These are phyloP conservation scores for Metopia argyrocephala DNA, from an alignment of 2,888 invertebrate species.

Conservation along the genomic window DNA sequence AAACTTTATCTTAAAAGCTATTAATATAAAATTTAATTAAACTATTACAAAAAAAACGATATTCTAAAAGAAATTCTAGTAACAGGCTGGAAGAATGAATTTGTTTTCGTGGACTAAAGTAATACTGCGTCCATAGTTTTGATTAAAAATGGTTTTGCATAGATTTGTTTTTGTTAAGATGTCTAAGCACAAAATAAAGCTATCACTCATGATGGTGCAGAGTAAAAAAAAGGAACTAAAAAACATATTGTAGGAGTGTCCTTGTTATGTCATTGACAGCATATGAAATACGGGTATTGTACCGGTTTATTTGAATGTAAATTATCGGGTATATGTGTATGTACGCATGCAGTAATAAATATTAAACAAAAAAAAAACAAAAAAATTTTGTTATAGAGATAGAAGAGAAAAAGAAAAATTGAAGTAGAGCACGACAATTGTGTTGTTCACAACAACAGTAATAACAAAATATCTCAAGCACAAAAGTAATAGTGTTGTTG, in stretches of 20 bases:
- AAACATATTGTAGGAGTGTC: constrained; percentile 49
- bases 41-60: no score
- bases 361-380: constrained; percentile 29
- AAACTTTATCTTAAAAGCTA: no score
- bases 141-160: no score
- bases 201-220: no score
- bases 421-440: background rate
- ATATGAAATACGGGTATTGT: constrained; percentile 45
- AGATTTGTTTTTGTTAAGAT: no score
- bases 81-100: no score
- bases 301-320: constrained; percentile 7
- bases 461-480: background rate
- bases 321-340: background rate
- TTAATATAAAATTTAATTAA: no score
- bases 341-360: background rate
- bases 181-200: no score
- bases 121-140: no score
- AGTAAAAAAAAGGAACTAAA: no score
- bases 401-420: background rate
- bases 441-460: background rate
- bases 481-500: background rate
- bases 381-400: background rate
- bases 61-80: no score
- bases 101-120: no score
- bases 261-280: constrained; percentile 60